Conservation (phyloP, 1,140 invertebrate genomes). For the Aporrectodea caliginosa region DNA sequence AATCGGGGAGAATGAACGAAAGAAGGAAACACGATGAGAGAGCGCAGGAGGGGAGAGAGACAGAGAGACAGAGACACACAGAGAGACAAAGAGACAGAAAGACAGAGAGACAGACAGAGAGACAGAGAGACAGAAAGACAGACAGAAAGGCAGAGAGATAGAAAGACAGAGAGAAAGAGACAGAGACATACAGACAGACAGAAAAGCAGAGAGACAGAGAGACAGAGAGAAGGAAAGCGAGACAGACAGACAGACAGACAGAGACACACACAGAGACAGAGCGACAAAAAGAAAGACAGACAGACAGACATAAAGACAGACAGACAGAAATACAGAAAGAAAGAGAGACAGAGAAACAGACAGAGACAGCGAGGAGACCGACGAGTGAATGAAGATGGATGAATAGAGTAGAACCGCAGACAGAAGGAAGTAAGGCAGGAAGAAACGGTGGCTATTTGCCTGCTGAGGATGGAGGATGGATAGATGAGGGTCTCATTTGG, state of each 20-base stretch:
- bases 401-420: no score
- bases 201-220: not conserved
- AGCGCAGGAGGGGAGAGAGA: not conserved
- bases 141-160: not conserved
- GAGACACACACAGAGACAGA: not conserved
- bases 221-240: not conserved
- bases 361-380: no score
- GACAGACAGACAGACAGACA: not conserved
- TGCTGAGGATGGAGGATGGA: no score
- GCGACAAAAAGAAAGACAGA: not conserved
- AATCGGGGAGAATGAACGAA: not conserved
- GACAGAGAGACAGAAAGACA: not conserved
- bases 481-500: no score
- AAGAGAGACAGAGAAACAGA: no score
- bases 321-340: not conserved
- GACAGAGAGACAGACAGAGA: not conserved
- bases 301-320: not conserved
- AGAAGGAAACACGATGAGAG: not conserved
- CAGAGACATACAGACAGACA: not conserved
- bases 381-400: no score
- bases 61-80: not conserved
- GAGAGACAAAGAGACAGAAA: not conserved
- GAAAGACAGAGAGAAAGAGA: not conserved
- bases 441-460: no score
- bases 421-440: no score